Conservation (phyloP, 1,140 invertebrate genomes). For the Cydia splendana region DNA sequence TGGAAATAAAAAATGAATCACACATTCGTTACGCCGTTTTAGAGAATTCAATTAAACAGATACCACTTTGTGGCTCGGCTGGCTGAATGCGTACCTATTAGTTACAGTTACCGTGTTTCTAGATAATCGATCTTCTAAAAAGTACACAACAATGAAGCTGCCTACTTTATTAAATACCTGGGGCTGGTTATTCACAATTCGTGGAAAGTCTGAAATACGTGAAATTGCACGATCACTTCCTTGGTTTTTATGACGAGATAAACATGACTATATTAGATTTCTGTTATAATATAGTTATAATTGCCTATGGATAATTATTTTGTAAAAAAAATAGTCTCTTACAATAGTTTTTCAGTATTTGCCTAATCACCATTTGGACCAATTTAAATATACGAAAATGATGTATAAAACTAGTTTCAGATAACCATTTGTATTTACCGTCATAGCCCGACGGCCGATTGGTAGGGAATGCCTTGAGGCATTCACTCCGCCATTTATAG, state of each 20-base stretch:
- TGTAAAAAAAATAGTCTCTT: background rate
- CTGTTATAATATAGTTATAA: no score
- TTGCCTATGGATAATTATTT: background rate
- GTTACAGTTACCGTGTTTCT: constrained; percentile 40
- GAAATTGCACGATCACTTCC: constrained; percentile 3
- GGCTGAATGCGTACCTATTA: constrained; percentile 37
- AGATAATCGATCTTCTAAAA: constrained; percentile 33
- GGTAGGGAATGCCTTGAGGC: background rate
- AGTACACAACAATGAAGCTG: constrained; percentile 31
- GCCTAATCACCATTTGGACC: no score
- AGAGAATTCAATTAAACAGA: constrained; percentile 43
- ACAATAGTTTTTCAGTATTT: no score
- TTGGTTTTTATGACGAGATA: background rate
- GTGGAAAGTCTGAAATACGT: constrained; percentile 13
- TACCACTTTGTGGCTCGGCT: constrained; percentile 35
- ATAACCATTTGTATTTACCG: background rate
- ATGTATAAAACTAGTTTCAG: background rate
- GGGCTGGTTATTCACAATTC: constrained; percentile 31
- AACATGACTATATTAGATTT: background rate
- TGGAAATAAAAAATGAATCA: constrained; percentile 39
- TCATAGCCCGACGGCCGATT: background rate
- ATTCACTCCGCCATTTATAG: background rate
- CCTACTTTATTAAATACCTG: constrained; percentile 32
- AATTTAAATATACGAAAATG: background rate
- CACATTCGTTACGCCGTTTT: constrained; percentile 38